Evolutionary conservation across 2,797 vertebrate species (phyloP), one percentile per base, ranked within the genome.

Genomic region (Xyrichtys novacula): DNA sequence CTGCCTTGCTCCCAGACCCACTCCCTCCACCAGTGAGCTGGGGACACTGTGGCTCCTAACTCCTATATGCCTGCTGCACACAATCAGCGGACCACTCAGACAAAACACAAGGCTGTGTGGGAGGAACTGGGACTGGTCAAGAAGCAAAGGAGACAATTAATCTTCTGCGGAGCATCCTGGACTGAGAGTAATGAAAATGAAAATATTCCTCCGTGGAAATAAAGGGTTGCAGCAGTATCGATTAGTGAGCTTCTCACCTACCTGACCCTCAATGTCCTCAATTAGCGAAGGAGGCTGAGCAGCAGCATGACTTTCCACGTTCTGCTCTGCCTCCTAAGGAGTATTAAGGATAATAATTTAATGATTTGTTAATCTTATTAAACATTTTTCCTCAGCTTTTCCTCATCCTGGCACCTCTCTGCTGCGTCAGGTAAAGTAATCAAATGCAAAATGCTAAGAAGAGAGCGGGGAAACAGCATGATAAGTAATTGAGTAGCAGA

Each of bases 291-390:
- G 76, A 76, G 76, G 84, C 81, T 73, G 79, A 87, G 70, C 71
- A 67, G 78, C 72, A 74, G 70, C 76, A 72, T 76, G 74, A 71
- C 79, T 78, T 59, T 75, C 56, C 62, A 76, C 65, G 42, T 81
- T 76, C 83, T 81, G 58, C 80, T 80, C 69, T 65, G 81, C 85
- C 78, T 81, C 73, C 68, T 23, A 46, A 75, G 74, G 71, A 77
- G 74, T 48, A 71, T 81, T 80, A 75, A 65, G 66, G 74, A 80
- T 80, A 85, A 81, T 83, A 83, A 82, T 72, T 79, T 57, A 77
- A 79, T 83, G 72, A 87, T 90, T 87, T 71, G 75, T 92, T 86
- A 81, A 85, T 87, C 89, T 84, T 85, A 87, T 84, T 86, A 84
- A 83, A 84, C 63, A 68, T 56, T 78, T 84, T 90, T 87, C 83